Percentiles rank a stretch among this genome's conserved stretches.
These are phyloP conservation scores for Aptenodytes patagonicus DNA, from an alignment of 2,113 vertebrate genomes.

Conservation along the genomic window DNA sequence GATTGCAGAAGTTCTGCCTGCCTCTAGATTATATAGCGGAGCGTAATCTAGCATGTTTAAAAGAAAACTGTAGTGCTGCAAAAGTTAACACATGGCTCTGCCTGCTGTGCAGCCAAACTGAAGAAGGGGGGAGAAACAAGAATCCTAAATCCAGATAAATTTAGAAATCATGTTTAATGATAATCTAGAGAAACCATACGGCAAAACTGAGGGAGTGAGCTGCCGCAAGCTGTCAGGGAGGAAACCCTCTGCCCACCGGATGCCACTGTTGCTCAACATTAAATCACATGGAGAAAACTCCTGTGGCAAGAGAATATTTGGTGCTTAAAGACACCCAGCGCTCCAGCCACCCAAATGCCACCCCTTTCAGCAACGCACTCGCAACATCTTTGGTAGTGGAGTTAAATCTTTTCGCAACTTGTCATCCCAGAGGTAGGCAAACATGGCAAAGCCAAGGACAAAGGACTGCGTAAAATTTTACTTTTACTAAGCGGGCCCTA, in stretches of 20 bases:
- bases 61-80: background rate
- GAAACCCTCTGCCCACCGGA: slow-evolving; percentile 68
- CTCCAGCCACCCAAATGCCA: background rate
- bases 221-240: background rate
- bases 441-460: slow-evolving; percentile 2
- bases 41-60: accelerated
- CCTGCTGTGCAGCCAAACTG: background rate
- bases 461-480: background rate
- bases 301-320: slow-evolving; percentile 48
- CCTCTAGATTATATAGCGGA: background rate
- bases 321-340: background rate
- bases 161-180: background rate
- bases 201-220: background rate
- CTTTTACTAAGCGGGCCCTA: background rate
- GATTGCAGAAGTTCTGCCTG: background rate
- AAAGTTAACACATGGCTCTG: background rate
- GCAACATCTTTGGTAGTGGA: background rate
- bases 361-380: background rate
- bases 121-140: background rate
- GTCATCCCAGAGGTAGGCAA: background rate
- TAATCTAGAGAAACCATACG: background rate
- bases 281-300: slow-evolving; percentile 39
- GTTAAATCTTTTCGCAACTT: background rate
- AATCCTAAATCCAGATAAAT: background rate
- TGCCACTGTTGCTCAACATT: slow-evolving; percentile 73